These are phyloP conservation scores for Platyscapa corneri DNA, from an alignment of 1,140 invertebrate genomes.

Conservation along the genomic window DNA sequence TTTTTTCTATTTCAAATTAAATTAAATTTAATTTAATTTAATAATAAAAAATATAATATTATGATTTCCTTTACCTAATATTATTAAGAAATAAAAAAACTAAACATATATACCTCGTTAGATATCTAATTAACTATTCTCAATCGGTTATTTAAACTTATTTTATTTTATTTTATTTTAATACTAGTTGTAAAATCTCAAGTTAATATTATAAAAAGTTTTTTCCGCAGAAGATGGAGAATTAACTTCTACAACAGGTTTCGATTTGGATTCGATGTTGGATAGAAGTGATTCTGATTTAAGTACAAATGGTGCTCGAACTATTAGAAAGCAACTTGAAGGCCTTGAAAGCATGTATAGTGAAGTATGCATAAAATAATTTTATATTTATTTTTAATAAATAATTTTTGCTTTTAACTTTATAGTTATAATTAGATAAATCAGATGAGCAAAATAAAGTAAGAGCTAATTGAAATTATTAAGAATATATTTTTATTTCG, in stretches of 20 bases:
- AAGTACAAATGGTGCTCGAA: constrained; percentile 84
- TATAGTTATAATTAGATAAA: neutral
- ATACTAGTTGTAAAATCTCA: neutral
- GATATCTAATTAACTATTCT: neutral
- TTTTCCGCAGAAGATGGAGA: constrained; percentile 78
- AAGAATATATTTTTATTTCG: too few relatives aligned
- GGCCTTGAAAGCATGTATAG: constrained; percentile 93
- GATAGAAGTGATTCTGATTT: constrained; percentile 85
- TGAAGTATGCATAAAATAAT: constrained; percentile 69
- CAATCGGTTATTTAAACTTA: neutral
- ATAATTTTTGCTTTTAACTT: neutral
- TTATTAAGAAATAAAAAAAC: too few relatives aligned
- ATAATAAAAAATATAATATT: too few relatives aligned
- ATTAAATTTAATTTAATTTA: too few relatives aligned
- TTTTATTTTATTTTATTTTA: neutral
- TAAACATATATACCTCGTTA: too few relatives aligned
- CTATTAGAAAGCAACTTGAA: constrained; percentile 88
- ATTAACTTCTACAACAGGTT: constrained; percentile 83
- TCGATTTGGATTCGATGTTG: constrained; percentile 88
- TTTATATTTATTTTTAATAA: neutral
- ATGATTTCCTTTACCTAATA: too few relatives aligned
- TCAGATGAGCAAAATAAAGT: neutral
- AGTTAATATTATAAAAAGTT: neutral
- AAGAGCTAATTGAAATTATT: too few relatives aligned
- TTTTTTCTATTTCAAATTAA: too few relatives aligned